These are phyloP conservation scores for Sphaerophoria taeniata DNA, from an alignment of 2,888 invertebrate species.

Conservation along the genomic window DNA sequence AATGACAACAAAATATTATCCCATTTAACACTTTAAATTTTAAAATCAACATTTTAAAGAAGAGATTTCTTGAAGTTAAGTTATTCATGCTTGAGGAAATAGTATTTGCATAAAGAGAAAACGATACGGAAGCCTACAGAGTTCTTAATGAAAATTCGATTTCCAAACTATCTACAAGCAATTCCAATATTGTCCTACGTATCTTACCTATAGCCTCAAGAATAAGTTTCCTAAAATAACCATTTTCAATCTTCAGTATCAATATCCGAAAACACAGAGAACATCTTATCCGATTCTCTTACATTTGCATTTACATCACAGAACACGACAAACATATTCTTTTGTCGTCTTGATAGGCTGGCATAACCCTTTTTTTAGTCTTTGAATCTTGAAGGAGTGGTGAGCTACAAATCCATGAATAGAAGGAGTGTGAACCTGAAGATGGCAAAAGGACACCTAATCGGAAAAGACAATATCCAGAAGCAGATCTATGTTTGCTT, in stretches of 20 bases:
- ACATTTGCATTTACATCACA: constrained; percentile 73
- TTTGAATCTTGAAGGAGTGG: constrained; percentile 15
- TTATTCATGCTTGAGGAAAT: background rate
- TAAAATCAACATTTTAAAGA: background rate
- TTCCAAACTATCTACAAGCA: constrained; percentile 27
- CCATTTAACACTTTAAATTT: constrained; percentile 1
- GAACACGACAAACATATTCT: constrained; percentile 61
- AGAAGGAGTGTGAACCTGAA: constrained; percentile 13
- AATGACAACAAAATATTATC: background rate
- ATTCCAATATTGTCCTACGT: constrained; percentile 1
- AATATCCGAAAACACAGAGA: constrained; percentile 52
- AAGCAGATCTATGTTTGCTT: no score
- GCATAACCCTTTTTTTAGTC: constrained; percentile 44
- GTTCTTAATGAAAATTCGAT: constrained; percentile 56
- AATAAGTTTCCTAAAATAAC: constrained; percentile 39
- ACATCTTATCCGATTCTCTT: constrained; percentile 59
- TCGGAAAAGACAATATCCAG: constrained; percentile 68
- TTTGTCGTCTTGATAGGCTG: constrained; percentile 27
- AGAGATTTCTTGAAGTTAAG: background rate
- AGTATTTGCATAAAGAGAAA: background rate
- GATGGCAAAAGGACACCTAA: constrained; percentile 53
- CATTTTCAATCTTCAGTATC: constrained; percentile 53
- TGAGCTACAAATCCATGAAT: no score
- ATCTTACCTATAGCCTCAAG: background rate
- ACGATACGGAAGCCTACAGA: background rate